Percentiles rank a stretch among this genome's conserved stretches.
phyloP scores from a whole-genome alignment of 2,113 vertebrate species.

The Vanacampus margaritifer region DNA sequence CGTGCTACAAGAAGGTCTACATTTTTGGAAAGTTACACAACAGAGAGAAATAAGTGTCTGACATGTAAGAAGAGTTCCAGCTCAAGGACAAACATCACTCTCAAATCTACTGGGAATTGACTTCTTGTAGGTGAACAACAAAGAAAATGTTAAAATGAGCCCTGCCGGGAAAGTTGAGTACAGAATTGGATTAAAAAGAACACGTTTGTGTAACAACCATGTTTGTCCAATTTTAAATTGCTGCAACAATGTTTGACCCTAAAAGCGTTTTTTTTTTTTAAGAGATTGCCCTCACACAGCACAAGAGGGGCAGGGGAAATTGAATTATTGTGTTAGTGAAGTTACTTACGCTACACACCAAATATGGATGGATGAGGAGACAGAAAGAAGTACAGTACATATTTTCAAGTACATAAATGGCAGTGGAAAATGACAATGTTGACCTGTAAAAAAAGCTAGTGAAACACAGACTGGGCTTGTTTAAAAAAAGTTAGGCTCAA shows the following conservation, averaged over 20 bases:
- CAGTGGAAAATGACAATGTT: not conserved
- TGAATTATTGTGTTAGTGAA: constrained; percentile 1
- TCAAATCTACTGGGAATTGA: not conserved
- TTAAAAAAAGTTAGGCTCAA: not conserved
- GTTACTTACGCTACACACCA: not conserved
- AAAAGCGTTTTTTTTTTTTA: not conserved
- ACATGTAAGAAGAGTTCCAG: not conserved
- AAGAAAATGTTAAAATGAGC: not conserved
- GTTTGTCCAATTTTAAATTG: not conserved
- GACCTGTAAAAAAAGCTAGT: not conserved
- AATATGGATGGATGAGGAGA: not conserved
- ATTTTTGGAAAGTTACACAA: not conserved
- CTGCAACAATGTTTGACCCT: not conserved
- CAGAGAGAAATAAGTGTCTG: not conserved
- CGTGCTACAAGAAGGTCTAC: not conserved
- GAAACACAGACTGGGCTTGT: not conserved
- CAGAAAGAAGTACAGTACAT: no score
- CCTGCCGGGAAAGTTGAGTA: not conserved
- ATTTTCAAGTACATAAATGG: not conserved
- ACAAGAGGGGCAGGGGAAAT: not conserved
- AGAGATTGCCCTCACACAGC: not conserved
- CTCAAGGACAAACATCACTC: constrained; percentile 2
- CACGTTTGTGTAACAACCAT: not conserved
- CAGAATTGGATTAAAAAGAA: not conserved
- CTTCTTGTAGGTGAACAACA: not conserved